Percentiles rank a stretch among this genome's conserved stretches.
These are phyloP conservation scores for Myotis yumanensis DNA, from an alignment of 2,113 vertebrate species.

Conservation along the genomic window DNA sequence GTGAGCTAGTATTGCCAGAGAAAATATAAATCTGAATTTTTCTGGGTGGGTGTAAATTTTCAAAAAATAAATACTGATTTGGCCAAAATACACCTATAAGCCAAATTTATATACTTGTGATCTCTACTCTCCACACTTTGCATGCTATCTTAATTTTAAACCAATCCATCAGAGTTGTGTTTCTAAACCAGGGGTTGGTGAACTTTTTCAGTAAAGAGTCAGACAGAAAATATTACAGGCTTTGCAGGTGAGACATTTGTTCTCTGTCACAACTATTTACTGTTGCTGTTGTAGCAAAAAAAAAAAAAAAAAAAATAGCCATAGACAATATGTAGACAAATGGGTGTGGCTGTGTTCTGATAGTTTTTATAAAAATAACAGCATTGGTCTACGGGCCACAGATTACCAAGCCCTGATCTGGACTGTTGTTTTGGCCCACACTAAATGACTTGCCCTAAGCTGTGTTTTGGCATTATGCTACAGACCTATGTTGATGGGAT, in stretches of 20 bases:
- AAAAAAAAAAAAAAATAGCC: not conserved
- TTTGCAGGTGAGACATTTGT: not conserved
- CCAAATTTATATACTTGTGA: not conserved
- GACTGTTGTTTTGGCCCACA: not conserved
- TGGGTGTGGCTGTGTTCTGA: not conserved
- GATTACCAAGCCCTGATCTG: not conserved
- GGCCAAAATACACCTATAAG: not conserved
- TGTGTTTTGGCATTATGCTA: not conserved
- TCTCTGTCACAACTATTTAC: not conserved
- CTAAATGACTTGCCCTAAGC: not conserved
- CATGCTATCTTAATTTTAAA: conserved; percentile 24
- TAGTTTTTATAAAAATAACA: not conserved
- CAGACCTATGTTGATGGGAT: not conserved
- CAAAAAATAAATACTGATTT: conserved; percentile 8
- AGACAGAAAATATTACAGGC: not conserved
- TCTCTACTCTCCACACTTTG: not conserved
- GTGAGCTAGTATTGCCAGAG: not conserved
- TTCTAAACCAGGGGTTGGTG: not conserved
- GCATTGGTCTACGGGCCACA: not conserved
- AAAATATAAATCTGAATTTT: not conserved
- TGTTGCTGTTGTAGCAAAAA: not conserved
- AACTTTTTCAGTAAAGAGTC: not conserved
- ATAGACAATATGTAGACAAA: not conserved
- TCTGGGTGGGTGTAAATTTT: not conserved
- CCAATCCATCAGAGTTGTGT: not conserved